Evolutionary conservation across 2,888 invertebrate genomes (phyloP).

Genomic region (Nymphalis polychloros): DNA sequence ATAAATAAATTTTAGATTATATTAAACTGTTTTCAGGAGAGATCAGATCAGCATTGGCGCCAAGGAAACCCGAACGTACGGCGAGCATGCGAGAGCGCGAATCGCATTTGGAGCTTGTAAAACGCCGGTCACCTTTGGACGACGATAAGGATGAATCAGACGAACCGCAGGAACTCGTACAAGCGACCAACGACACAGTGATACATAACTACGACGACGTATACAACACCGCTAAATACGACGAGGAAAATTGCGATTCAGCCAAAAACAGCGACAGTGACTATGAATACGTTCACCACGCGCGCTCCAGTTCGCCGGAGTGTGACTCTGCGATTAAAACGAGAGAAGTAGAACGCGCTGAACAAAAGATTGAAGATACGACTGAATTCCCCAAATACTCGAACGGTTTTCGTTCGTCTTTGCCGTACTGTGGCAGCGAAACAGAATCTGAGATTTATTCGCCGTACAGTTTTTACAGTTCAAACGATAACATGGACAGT

Average conservation of each 20-base stretch:
- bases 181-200: conserved; percentile 73
- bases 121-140: conserved; percentile 73
- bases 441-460: conserved; percentile 92
- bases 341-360: conserved; percentile 58
- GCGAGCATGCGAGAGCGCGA: conserved; percentile 92
- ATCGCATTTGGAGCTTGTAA: conserved; percentile 83
- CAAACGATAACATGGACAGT: conserved; percentile 80
- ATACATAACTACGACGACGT: conserved; percentile 78
- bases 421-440: conserved; percentile 92
- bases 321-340: conserved; percentile 83
- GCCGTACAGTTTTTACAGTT: conserved; percentile 88
- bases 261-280: conserved; percentile 83
- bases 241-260: conserved; percentile 71
- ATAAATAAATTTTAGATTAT: conserved; percentile 31
- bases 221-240: conserved; percentile 73
- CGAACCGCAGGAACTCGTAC: conserved; percentile 71
- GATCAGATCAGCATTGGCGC: conserved; percentile 90
- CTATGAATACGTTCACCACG: conserved; percentile 84
- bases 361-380: conserved; percentile 61
- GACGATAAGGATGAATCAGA: conserved; percentile 80
- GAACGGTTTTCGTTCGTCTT: conserved; percentile 83
- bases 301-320: conserved; percentile 85
- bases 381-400: conserved; percentile 82
- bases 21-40: conserved; percentile 82
- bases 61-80: conserved; percentile 91